A percentile compares a stretch with the other conserved stretches of the same genome.
Evolutionary conservation across 2,797 vertebrate species (phyloP).

Genomic region (Darevskia nairensis): DNA sequence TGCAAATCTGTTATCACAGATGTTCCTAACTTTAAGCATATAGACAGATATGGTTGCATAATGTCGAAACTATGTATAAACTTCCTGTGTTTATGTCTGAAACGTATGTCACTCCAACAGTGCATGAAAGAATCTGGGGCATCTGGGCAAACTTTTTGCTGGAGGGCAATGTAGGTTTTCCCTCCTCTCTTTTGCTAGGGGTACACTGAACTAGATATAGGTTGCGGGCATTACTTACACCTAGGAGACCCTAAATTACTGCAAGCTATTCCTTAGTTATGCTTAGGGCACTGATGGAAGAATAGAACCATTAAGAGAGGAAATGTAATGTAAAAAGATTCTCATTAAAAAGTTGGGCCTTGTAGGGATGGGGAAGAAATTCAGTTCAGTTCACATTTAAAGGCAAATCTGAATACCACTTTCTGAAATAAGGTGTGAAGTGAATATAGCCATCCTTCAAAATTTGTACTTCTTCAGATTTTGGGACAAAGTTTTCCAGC

Average conservation of each 20-base stretch:
- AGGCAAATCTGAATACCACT: too few species aligned
- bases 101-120: constrained; percentile 39
- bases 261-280: background rate
- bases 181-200: background rate
- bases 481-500: too few species aligned
- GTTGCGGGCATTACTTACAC: background rate
- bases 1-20: constrained; percentile 63
- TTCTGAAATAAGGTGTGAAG: too few species aligned
- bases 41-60: constrained; percentile 59
- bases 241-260: background rate
- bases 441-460: too few species aligned
- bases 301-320: background rate
- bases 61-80: constrained; percentile 65
- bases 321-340: too few species aligned
- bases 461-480: too few species aligned
- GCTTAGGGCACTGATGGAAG: background rate
- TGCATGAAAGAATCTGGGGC: background rate
- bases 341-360: too few species aligned
- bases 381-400: too few species aligned
- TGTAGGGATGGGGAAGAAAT: too few species aligned
- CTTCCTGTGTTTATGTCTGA: constrained; percentile 72
- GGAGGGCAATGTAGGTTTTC: background rate
- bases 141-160: background rate
- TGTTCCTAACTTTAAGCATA: constrained; percentile 68
- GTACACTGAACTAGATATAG: background rate